Conservation (phyloP, 2,888 invertebrate species). For the Acanthosoma haemorrhoidale region DNA sequence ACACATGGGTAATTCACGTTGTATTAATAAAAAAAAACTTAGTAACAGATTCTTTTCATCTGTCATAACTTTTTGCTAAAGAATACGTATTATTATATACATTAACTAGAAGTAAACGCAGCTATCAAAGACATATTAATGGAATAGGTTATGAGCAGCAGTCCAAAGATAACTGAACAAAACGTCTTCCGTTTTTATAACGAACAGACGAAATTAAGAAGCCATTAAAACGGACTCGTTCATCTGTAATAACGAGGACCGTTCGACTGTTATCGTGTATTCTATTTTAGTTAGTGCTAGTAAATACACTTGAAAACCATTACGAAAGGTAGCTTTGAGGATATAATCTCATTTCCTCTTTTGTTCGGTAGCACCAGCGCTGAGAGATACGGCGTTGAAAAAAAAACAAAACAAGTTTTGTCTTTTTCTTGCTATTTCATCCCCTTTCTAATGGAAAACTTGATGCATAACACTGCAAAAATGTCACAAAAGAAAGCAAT, state of each 20-base stretch:
- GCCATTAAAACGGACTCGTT: not conserved
- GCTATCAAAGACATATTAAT: too few relatives aligned
- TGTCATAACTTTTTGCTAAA: too few relatives aligned
- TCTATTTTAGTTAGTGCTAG: not conserved
- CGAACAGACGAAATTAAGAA: not conserved
- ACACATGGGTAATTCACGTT: too few relatives aligned
- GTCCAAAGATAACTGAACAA: not conserved
- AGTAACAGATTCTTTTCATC: too few relatives aligned
- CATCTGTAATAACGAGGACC: not conserved
- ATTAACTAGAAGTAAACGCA: too few relatives aligned
- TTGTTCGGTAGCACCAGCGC: not conserved
- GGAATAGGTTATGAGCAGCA: too few relatives aligned
- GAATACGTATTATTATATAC: too few relatives aligned
- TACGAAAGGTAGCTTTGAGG: not conserved
- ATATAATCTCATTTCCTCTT: not conserved
- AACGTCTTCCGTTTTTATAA: not conserved
- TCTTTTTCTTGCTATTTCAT: too few relatives aligned
- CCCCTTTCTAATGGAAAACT: too few relatives aligned
- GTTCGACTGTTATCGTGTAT: not conserved
- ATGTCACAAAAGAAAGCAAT: too few relatives aligned
- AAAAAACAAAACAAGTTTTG: not conserved
- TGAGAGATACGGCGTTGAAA: not conserved
- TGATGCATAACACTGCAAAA: too few relatives aligned
- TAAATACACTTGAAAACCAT: conserved; percentile 1
- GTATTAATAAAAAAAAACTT: too few relatives aligned